Evolutionary conservation across 2,888 invertebrate species (phyloP), one percentile per base, ranked within the genome.

Genomic region (Caenorhabditis uteleia): DNA sequence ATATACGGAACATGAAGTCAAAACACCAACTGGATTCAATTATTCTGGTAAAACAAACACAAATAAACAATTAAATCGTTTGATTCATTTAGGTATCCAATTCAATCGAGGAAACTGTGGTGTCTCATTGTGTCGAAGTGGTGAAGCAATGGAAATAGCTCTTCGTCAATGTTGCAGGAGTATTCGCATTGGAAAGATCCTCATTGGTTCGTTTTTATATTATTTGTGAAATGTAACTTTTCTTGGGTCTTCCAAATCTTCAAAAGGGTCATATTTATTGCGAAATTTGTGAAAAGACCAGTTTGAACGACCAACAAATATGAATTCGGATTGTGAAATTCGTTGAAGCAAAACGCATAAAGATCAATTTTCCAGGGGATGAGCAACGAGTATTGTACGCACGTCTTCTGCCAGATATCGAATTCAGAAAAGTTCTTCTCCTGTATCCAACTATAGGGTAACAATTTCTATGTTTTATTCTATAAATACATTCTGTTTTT

Each of bases 31-130:
- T 0, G 86, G 86, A 7, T 70, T 70, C 62, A 44, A 64, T 18
- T 78, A 80, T 56, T 64, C 75, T 21, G 70, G 70, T 69, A n/a
- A 16, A 7, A 14, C 7, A 42, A 42, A 18, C n/a, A n/a, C n/a
- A 42, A 20, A 25, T 6, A 23, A 42, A 42, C 5, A 7, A 16
- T 25, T 42, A 6, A 20, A 31, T 25, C 12, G n/a, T 23, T 2
- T 2, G 10, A 46, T 18, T 16, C 26, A 54, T 69, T 26, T 21
- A 69, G 98, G 98, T 0, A 87, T 98, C 0, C 91, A 91, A 80
- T 98, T 95, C 86, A 91, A 92, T 53, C 93, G 94, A 29, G 97
- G 97, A 21, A 98, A 98, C 85, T 98, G 97, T 85, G 98, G 98
- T 2, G 95, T 98, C 7, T 94, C 95, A 59, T 94, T 98, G 81